phyloP scores from a whole-genome alignment of 1,140 invertebrate species.

The Laupala kohalensis region DNA sequence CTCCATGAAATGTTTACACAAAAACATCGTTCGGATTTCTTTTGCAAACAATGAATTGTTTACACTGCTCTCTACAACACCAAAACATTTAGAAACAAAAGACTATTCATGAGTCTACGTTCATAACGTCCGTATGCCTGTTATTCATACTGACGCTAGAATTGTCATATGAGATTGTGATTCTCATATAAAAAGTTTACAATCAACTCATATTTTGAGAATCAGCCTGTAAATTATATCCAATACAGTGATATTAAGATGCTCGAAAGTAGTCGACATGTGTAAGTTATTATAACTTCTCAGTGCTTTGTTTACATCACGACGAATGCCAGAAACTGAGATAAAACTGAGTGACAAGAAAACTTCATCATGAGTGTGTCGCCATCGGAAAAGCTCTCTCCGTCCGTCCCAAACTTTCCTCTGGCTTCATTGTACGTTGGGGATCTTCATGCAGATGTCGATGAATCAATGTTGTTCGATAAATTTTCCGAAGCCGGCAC shows the following conservation, averaged over 20 bases:
- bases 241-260: slow-evolving; percentile 44
- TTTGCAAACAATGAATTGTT: too few species aligned
- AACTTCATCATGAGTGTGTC: too few species aligned
- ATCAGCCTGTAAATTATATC: slow-evolving; percentile 63
- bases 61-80: too few species aligned
- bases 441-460: slow-evolving; percentile 95
- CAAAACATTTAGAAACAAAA: too few species aligned
- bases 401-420: slow-evolving; percentile 67
- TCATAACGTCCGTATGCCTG: slow-evolving; percentile 40
- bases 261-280: slow-evolving; percentile 22
- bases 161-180: slow-evolving; percentile 44
- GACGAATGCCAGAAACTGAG: slow-evolving; percentile 14
- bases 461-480: slow-evolving; percentile 98
- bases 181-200: slow-evolving; percentile 52
- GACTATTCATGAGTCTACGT: too few species aligned
- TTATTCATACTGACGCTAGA: slow-evolving; percentile 45
- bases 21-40: too few species aligned
- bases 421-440: slow-evolving; percentile 98
- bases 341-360: slow-evolving; percentile 13
- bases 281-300: slow-evolving; percentile 17
- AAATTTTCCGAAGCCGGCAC: slow-evolving; percentile 97
- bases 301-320: slow-evolving; percentile 25
- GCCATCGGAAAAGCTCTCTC: too few species aligned
- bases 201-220: slow-evolving; percentile 63
- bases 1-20: too few species aligned